A percentile compares a stretch with the other conserved stretches of the same genome.
These are phyloP conservation scores for Equus quagga DNA, from an alignment of 2,113 vertebrate species.

Conservation along the genomic window DNA sequence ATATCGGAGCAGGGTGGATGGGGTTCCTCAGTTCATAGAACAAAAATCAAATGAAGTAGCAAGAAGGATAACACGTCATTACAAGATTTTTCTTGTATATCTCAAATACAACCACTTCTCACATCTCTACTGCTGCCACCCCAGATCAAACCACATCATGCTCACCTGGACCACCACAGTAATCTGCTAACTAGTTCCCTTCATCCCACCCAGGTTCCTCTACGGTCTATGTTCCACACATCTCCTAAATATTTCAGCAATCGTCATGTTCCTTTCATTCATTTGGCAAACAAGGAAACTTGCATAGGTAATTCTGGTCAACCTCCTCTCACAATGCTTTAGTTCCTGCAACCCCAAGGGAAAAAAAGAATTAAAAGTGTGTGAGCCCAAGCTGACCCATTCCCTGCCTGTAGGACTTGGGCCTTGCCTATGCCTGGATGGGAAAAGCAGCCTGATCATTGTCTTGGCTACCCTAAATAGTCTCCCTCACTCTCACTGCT, in stretches of 20 bases:
- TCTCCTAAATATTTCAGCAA: not conserved
- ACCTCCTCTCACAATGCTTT: not conserved
- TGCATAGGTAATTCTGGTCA: not conserved
- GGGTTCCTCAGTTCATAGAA: not conserved
- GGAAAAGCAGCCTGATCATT: not conserved
- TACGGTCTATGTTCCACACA: not conserved
- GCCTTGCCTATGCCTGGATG: not conserved
- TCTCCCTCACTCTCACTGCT: not conserved
- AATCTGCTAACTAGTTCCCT: not conserved
- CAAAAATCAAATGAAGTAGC: constrained; percentile 34
- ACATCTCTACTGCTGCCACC: not conserved
- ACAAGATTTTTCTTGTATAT: not conserved
- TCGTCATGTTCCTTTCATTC: constrained; percentile 18
- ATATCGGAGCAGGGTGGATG: not conserved
- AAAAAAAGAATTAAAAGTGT: not conserved
- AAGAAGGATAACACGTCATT: not conserved
- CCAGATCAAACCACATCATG: not conserved
- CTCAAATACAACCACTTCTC: not conserved
- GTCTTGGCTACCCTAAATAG: not conserved
- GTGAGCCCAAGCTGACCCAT: not conserved
- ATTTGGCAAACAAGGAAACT: not conserved
- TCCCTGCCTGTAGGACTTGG: not conserved
- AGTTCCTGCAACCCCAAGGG: not conserved
- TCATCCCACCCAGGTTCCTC: not conserved
- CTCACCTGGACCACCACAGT: not conserved